phyloP scores from a whole-genome alignment of 2,113 vertebrate genomes.

The Poecile atricapillus region DNA sequence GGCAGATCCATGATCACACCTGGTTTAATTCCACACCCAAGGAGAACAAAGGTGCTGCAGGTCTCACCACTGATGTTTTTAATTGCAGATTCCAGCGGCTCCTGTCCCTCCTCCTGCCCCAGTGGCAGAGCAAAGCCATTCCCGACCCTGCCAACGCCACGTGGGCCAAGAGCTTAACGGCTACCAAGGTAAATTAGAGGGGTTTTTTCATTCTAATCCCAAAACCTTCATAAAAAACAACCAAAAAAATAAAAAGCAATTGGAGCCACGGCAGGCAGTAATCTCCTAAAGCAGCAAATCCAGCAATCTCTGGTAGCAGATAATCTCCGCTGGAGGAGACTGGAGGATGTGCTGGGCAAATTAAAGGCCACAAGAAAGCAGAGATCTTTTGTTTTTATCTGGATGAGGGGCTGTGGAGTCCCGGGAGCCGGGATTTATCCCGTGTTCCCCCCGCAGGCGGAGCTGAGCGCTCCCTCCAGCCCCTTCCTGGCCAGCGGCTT shows the following conservation, averaged over 20 bases:
- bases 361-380: rapidly evolving
- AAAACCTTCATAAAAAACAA: too few relatives aligned
- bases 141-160: conserved; percentile 76
- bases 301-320: rapidly evolving
- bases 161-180: conserved; percentile 57
- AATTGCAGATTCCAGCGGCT: not conserved
- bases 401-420: rapidly evolving
- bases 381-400: rapidly evolving
- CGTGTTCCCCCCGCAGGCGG: conserved; percentile 5
- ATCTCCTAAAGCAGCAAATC: not conserved
- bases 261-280: rapidly evolving
- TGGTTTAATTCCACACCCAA: rapidly evolving
- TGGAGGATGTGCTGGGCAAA: rapidly evolving
- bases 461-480: not conserved
- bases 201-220: not conserved
- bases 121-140: conserved; percentile 60
- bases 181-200: conserved; percentile 40
- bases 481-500: not conserved
- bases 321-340: not conserved
- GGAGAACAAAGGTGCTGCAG: not conserved
- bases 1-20: rapidly evolving
- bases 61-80: rapidly evolving
- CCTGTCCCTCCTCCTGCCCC: conserved; percentile 24
- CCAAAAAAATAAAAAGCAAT: not conserved
- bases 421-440: rapidly evolving